Evolutionary conservation across 2,888 invertebrate species (phyloP).

Genomic region (Tiliacea citrago): DNA sequence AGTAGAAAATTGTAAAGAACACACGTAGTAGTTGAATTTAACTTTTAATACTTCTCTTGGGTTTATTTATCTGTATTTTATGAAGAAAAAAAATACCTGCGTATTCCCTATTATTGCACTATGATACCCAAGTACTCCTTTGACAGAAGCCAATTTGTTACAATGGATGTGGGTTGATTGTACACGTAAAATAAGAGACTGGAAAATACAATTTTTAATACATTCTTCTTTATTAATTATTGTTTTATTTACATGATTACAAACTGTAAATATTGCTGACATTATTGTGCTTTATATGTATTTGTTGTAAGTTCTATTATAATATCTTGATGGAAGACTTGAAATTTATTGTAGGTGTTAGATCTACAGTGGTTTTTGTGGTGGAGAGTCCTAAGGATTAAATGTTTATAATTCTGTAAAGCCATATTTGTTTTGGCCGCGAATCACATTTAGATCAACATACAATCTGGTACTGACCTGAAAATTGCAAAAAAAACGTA

Average conservation of each 20-base stretch:
- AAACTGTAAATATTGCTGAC: background rate
- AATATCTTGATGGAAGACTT: slow-evolving; percentile 29
- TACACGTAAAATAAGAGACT: slow-evolving; percentile 41
- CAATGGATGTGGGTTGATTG: background rate
- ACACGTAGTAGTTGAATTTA: too few relatives aligned
- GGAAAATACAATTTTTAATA: slow-evolving; percentile 35
- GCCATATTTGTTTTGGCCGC: too few relatives aligned
- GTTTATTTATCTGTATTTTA: too few relatives aligned
- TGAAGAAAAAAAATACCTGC: too few relatives aligned
- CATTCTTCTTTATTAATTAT: slow-evolving; percentile 36
- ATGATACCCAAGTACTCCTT: too few relatives aligned
- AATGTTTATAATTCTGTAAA: too few relatives aligned
- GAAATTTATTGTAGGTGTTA: background rate
- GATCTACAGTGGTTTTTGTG: background rate
- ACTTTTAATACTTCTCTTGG: too few relatives aligned
- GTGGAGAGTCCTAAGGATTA: background rate
- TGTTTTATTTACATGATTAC: slow-evolving; percentile 42
- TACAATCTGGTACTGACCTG: too few relatives aligned
- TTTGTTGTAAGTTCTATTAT: background rate
- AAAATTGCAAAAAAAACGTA: too few relatives aligned
- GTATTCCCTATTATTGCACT: too few relatives aligned
- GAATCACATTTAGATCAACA: too few relatives aligned
- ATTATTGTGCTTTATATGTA: slow-evolving; percentile 3
- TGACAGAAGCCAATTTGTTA: background rate
- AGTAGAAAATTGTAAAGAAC: too few relatives aligned